Base-by-base conservation (phyloP, 1,140 invertebrate genomes). In the Ostrea denselamellosa region DNA sequence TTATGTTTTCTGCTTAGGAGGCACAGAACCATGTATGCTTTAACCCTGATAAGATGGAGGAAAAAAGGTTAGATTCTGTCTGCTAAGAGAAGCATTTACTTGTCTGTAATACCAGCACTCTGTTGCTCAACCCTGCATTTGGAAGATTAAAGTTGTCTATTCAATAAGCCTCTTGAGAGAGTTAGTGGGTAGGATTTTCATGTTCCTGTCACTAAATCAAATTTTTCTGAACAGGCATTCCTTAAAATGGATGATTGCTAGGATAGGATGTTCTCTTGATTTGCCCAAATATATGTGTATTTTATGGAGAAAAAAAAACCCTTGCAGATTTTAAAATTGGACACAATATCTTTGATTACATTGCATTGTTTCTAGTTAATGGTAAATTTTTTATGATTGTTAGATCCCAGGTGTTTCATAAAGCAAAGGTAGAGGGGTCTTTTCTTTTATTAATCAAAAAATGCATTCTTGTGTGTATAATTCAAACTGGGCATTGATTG, bases 381-480 rank as follows among this genome's bases (percentile, higher is more conserved):
- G 68, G 68, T 77, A 77, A 77, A 44, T 77, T 77, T 77, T 77
- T 77, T 34, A 77, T 77, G 25, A 34, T 28, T 25, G 25, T 77
- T 25, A 17, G 68, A 77, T 77, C 68, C 28, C 68, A 77, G 68
- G 68, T 77, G 68, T 77, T 77, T 77, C 25, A 77, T 77, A 77
- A 77, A 77, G 25, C 28, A 34, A 77, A 77, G 68, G 68, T 77
- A 9, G 14, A 44, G 68, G 22, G 68, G 28, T 77, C 68, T 77
- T 77, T 77, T 71, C 22, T 77, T 77, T 77, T 77, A 77, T 77
- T 77, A 77, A 77, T 77, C 68, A 77, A 77, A 62, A n/a, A 77
- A 77, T 77, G 68, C 68, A 77, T 22, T 8, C 22, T 77, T 28
- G 68, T 77, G 68, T 77, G 68, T 77, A 77, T 77, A 77, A 77